Conservation (phyloP, 2,113 vertebrate species). For the Spea multiplicata region DNA sequence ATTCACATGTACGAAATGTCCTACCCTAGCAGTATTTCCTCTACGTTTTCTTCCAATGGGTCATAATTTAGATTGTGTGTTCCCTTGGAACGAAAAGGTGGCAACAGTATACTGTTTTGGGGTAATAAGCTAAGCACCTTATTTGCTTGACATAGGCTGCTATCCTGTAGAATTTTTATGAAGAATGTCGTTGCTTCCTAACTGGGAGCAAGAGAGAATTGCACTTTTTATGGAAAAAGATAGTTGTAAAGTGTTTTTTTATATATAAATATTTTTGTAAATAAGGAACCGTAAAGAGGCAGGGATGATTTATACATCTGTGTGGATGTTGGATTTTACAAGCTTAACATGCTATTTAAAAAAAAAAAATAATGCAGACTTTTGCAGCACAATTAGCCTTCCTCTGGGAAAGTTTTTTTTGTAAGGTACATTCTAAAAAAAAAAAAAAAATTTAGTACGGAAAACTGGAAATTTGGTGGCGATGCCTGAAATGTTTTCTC, state of each 20-base stretch:
- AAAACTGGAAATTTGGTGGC: not conserved
- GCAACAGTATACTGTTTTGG: slow-evolving; percentile 65
- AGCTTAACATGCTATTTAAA: slow-evolving; percentile 68
- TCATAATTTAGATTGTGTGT: not conserved
- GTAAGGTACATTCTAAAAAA: too few relatives aligned
- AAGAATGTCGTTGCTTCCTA: slow-evolving; percentile 86
- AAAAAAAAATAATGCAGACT: not conserved
- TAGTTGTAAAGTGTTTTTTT: slow-evolving; percentile 67
- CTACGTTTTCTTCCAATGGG: not conserved
- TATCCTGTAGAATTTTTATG: slow-evolving; percentile 91
- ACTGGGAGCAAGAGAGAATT: slow-evolving; percentile 72
- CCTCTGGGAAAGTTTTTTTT: too few relatives aligned
- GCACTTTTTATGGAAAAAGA: slow-evolving; percentile 77
- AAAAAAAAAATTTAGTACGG: not conserved
- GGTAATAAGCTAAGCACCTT: slow-evolving; percentile 99
- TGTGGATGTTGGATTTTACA: slow-evolving; percentile 77
- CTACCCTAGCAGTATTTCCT: slow-evolving; percentile 32
- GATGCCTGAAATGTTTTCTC: too few relatives aligned
- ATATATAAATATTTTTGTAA: slow-evolving; percentile 73
- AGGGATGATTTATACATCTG: slow-evolving; percentile 66
- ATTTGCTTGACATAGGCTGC: slow-evolving; percentile 97
- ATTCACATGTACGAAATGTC: slow-evolving; percentile 52
- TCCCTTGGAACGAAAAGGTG: slow-evolving; percentile 47
- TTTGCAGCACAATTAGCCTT: not conserved
- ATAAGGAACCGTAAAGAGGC: slow-evolving; percentile 72